These are phyloP conservation scores for Regulus satrapa DNA, from an alignment of 2,113 vertebrate genomes.

Conservation along the genomic window DNA sequence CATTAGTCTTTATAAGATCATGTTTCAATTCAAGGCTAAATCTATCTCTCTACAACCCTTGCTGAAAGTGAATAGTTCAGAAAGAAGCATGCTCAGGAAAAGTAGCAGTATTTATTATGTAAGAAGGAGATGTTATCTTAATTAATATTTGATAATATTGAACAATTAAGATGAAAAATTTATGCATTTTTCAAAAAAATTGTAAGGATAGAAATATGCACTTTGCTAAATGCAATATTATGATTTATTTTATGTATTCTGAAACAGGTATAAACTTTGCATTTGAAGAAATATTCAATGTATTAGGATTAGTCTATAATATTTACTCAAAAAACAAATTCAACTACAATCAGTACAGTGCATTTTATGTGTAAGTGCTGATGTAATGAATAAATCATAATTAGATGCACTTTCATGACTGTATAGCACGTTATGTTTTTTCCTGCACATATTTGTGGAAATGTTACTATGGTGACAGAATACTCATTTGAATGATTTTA, in stretches of 20 bases:
- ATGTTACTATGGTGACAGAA: slow-evolving; percentile 48
- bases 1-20: not conserved
- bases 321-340: not conserved
- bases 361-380: not conserved
- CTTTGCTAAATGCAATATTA: not conserved
- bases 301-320: not conserved
- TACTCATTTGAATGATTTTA: not conserved
- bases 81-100: not conserved
- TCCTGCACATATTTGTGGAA: not conserved
- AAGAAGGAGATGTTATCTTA: not conserved
- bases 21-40: not conserved
- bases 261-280: not conserved
- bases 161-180: not conserved
- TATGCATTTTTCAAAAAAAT: not conserved
- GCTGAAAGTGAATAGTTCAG: not conserved
- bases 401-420: not conserved
- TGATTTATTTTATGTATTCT: not conserved
- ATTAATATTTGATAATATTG: not conserved
- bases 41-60: not conserved
- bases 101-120: not conserved
- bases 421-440: not conserved
- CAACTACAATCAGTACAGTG: not conserved
- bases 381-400: not conserved
- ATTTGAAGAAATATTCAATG: not conserved
- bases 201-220: not conserved